Evolutionary conservation across 2,888 invertebrate genomes (phyloP), one percentile per base, ranked within the genome.

Genomic region (Tortricodes alternella): DNA sequence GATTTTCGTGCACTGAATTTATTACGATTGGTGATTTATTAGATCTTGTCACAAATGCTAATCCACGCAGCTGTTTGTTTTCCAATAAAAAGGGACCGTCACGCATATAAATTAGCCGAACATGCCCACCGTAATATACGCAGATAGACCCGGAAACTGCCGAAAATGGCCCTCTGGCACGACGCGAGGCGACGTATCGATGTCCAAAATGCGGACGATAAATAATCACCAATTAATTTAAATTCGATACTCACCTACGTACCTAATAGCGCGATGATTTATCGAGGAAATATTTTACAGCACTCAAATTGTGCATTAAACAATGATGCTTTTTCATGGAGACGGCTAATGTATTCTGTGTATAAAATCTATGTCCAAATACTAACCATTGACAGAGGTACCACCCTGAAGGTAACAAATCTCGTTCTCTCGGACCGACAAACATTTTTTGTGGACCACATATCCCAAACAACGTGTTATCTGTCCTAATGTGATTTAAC

Each of bases 401-500:
- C 89, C 89, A 89, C 89, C 89, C 83, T 78, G 85, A 83, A 85
- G 83, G 80, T 71, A 78, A 87, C 85, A 85, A 85, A 88, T 85
- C 77, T 82, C 70, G 67, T 62, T 70, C 73, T 74, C 70, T 72
- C 74, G 76, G 74, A 62, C 86, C 88, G 83, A 86, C 85, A 85
- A 84, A 83, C 76, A 81, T 85, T 86, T 89, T 85, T 85, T 82
- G 73, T 81, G 68, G 71, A 72, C 76, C 83, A 82, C 79, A 82
- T 80, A 83, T 68, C 79, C 82, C 78, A 77, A 83, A 89, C 87
- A 87, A 86, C 83, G 82, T 74, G 80, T 85, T 89, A 89, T 89
- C 87, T 86, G 80, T 86, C 85, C 85, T 83, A 83, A 89, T 89
- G 89, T 89, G 89, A 90, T 90, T 89, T 90, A 89, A 88, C 87